A percentile compares a stretch with the other conserved stretches of the same genome.
Evolutionary conservation across 1,140 invertebrate species (phyloP).

Genomic region (Brachionus paranguensis): DNA sequence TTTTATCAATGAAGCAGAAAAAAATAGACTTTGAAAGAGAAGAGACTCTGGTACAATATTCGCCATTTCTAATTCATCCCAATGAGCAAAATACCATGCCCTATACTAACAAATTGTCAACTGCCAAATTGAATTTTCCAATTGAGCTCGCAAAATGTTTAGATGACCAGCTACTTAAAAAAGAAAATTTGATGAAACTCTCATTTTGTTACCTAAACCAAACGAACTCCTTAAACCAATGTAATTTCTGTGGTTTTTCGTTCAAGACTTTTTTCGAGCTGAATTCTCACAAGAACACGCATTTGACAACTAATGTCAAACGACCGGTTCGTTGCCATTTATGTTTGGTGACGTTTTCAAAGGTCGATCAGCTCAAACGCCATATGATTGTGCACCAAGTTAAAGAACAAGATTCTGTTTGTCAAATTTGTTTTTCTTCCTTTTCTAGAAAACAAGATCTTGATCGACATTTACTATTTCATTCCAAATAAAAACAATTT

Average conservation of each 20-base stretch:
- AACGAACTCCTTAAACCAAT: not conserved
- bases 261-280: not conserved
- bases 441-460: constrained; percentile 38
- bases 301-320: constrained; percentile 4
- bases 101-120: not conserved
- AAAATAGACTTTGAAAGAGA: constrained; percentile 8
- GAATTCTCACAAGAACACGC: not conserved
- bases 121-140: not conserved
- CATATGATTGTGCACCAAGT: constrained; percentile 40
- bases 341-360: constrained; percentile 38
- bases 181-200: not conserved
- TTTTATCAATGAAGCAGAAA: constrained; percentile 17
- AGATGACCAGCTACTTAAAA: not conserved
- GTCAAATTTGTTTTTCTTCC: constrained; percentile 35
- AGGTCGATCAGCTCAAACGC: constrained; percentile 9
- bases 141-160: not conserved
- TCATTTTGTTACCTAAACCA: not conserved
- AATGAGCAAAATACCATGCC: not conserved
- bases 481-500: constrained; percentile 4
- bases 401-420: constrained; percentile 24
- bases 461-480: constrained; percentile 26
- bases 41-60: not conserved
- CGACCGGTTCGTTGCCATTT: constrained; percentile 26
- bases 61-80: not conserved
- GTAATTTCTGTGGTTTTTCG: constrained; percentile 7